Evolutionary conservation across 2,113 vertebrate genomes (phyloP).

Genomic region (Microtus montanus): DNA sequence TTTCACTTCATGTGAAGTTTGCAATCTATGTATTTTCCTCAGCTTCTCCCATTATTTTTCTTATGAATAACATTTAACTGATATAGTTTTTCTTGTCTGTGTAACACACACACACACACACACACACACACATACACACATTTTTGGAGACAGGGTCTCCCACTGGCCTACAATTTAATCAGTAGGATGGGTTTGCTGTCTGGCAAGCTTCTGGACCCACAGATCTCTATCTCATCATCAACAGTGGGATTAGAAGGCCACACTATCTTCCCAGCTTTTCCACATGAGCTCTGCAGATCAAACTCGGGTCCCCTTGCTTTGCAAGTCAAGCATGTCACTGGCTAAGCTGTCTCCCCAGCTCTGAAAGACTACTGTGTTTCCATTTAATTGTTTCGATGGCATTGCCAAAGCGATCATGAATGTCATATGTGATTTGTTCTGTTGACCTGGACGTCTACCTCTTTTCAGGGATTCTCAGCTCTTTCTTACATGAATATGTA

Average conservation of each 20-base stretch:
- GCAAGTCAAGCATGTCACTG: background rate
- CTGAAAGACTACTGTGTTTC: background rate
- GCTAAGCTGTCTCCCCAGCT: too few relatives aligned
- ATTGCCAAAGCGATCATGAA: background rate
- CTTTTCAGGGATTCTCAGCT: background rate
- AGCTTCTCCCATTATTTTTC: background rate
- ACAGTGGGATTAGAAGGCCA: background rate
- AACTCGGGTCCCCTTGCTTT: background rate
- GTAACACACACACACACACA: background rate
- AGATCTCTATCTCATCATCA: too few relatives aligned
- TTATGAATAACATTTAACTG: background rate
- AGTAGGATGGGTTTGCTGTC: background rate
- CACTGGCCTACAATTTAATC: too few relatives aligned
- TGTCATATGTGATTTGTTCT: background rate
- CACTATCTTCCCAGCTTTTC: background rate
- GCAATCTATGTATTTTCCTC: background rate
- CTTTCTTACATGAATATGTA: background rate
- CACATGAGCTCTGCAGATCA: background rate
- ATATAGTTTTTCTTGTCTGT: background rate
- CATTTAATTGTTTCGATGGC: background rate
- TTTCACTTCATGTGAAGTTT: background rate
- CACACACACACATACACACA: background rate
- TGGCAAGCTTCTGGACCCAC: background rate
- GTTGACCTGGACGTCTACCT: background rate
- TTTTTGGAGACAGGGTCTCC: background rate